phyloP scores from a whole-genome alignment of 1,140 invertebrate genomes.

The Teleopsis dalmanni region DNA sequence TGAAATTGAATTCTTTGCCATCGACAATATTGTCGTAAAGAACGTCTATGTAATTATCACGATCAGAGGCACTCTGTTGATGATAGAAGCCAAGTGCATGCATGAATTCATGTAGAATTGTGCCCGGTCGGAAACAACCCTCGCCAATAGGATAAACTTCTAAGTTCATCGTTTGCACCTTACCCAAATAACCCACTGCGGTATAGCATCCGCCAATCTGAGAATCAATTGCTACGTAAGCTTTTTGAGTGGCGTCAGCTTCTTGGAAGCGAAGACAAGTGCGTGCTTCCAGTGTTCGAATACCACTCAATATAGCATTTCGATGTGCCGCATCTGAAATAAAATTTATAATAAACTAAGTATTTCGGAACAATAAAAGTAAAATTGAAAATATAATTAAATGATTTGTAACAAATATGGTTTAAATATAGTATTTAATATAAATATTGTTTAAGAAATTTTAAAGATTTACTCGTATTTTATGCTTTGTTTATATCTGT shows the following conservation, averaged over 20 bases:
- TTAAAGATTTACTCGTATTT: too few species aligned
- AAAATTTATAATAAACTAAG: background rate
- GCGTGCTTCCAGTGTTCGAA: constrained; percentile 20
- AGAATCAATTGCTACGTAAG: constrained; percentile 22
- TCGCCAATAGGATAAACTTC: constrained; percentile 40
- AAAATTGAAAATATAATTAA: background rate
- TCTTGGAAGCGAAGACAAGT: constrained; percentile 26
- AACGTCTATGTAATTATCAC: constrained; percentile 53
- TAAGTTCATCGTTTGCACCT: constrained; percentile 49
- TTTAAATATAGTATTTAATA: too few species aligned
- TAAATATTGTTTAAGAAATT: too few species aligned
- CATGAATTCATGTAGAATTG: constrained; percentile 60
- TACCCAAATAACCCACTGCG: constrained; percentile 48
- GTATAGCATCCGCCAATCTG: constrained; percentile 48
- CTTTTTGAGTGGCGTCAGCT: constrained; percentile 10
- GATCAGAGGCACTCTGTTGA: constrained; percentile 54
- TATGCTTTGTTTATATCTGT: too few species aligned
- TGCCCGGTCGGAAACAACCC: constrained; percentile 50
- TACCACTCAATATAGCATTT: constrained; percentile 24
- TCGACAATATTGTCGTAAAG: constrained; percentile 52
- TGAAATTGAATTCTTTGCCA: constrained; percentile 52
- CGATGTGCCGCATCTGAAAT: constrained; percentile 17
- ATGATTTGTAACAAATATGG: too few species aligned
- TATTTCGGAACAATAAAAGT: background rate
- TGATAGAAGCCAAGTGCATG: constrained; percentile 57